Evolutionary conservation across 2,113 vertebrate genomes (phyloP).

Genomic region (Salvelinus fontinalis): DNA sequence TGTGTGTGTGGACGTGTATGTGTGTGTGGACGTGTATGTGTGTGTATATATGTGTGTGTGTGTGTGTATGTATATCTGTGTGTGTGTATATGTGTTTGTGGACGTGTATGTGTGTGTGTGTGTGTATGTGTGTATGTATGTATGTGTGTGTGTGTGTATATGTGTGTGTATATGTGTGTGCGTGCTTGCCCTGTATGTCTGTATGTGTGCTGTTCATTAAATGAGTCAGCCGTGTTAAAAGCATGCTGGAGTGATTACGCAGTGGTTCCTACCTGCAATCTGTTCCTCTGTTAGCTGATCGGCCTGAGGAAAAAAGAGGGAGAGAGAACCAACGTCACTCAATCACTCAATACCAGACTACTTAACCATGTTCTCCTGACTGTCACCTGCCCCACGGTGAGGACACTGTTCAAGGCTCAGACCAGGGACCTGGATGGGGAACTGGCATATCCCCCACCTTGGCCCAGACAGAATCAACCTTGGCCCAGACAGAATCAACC

Average conservation of each 20-base stretch:
- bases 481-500: no score
- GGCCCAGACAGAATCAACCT: no score
- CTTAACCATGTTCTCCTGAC: conserved; percentile 36
- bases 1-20: no score
- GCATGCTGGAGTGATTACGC: background rate
- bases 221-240: background rate
- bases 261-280: conserved; percentile 85
- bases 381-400: conserved; percentile 29
- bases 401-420: conserved; percentile 31
- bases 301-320: conserved; percentile 74
- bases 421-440: background rate
- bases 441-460: background rate
- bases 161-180: no score
- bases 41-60: no score
- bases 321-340: conserved; percentile 42
- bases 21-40: no score
- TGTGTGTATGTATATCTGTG: no score
- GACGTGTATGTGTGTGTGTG: no score
- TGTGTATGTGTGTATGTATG: no score
- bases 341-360: conserved; percentile 20
- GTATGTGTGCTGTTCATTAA: background rate
- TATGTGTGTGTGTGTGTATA: no score
- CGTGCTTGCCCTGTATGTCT: no score
- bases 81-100: no score
- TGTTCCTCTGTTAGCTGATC: conserved; percentile 98